Base-by-base conservation (phyloP, 2,797 vertebrate species). In the Eleutherodactylus coqui region DNA sequence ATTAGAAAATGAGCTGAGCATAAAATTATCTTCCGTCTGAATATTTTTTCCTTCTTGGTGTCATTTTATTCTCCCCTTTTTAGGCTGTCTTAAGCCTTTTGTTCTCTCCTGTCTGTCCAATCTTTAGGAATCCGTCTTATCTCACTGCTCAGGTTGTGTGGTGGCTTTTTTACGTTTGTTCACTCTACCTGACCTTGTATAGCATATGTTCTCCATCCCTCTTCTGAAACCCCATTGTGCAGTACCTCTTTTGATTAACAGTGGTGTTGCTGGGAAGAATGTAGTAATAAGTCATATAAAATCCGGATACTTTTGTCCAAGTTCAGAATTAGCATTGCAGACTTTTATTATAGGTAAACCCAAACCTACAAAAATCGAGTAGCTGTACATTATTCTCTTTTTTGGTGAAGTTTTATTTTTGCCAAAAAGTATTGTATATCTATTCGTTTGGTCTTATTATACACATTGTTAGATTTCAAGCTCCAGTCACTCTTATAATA, bases 121-220 rank as follows among this genome's bases (percentile, higher is more conserved):
- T 87, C 76, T 83, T 79, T 79, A 75, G 70, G 82, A 81, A 75
- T 43, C 32, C 21, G 16, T 81, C 82, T 87, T 87, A 87, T 87
- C 86, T 80, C 77, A 3, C 55, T 24, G n/a, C 86, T 84, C 86
- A 87, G 86, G 82, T 75, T 87, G 86, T 85, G 77, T 85, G 82
- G 27, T 87, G 73, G 69, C 76, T 85, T 76, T 85, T 76, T 69
- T 76, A 60, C 72, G 43, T 81, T 81, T 27, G 36, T 81, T 84
- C 69, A 34, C 73, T 58, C 82, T 85, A 64, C 51, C 75, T 84
- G 86, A 87, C 86, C 82, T 84, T 84, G 70, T 53, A 45, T 69
- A 80, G 70, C 80, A 81, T 85, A 87, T 87, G 86, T 85, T 87
- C 86, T 81, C 77, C 64, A 62, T 81, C 81, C 43, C 67, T 73